phyloP scores from a whole-genome alignment of 2,797 vertebrate species.

The Anomalospiza imberbis region DNA sequence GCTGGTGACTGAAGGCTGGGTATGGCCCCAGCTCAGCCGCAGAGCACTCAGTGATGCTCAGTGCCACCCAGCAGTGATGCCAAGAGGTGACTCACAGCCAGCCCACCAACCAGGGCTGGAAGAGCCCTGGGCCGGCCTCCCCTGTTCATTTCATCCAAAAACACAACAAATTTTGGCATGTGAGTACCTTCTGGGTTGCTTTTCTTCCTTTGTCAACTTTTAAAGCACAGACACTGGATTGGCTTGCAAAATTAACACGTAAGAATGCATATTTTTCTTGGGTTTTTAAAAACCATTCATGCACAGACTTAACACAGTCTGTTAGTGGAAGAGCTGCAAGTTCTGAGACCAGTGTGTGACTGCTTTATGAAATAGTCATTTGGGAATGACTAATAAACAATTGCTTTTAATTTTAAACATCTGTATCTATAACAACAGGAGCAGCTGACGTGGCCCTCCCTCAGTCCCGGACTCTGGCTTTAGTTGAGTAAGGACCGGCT shows the following conservation, averaged over 20 bases:
- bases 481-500: background rate
- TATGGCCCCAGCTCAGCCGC: rapidly evolving
- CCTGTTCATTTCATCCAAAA: background rate
- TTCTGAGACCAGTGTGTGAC: background rate
- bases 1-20: background rate
- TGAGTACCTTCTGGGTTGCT: background rate
- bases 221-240: background rate
- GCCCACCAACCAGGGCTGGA: background rate
- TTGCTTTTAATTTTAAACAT: slow-evolving; percentile 10
- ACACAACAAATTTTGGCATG: background rate
- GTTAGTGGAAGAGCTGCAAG: background rate
- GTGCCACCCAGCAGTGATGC: background rate
- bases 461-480: background rate
- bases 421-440: background rate
- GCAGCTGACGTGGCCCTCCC: background rate
- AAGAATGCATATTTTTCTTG: background rate
- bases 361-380: background rate
- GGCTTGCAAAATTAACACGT: background rate
- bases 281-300: background rate
- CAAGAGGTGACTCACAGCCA: background rate
- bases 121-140: background rate
- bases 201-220: background rate
- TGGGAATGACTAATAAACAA: slow-evolving; percentile 11
- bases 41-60: rapidly evolving
- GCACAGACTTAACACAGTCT: background rate